A percentile compares a stretch with the other conserved stretches of the same genome.
phyloP scores from a whole-genome alignment of 1,140 invertebrate genomes.

The Uloborus diversus region DNA sequence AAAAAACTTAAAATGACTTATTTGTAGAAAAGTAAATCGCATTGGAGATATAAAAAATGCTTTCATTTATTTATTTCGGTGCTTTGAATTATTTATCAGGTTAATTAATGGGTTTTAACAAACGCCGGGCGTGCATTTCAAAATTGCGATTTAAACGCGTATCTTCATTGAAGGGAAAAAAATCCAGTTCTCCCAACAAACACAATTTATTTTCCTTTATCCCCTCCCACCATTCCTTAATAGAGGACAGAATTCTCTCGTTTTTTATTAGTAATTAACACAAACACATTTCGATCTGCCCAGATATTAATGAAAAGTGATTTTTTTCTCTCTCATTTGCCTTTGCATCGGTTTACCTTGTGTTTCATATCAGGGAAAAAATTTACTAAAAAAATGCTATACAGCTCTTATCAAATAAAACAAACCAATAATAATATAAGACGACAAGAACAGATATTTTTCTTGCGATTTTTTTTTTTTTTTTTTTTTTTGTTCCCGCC shows the following conservation, averaged over 20 bases:
- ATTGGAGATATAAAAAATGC: not conserved
- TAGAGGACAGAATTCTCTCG: slow-evolving; percentile 9
- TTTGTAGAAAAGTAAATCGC: slow-evolving; percentile 26
- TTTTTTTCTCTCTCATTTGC: not conserved
- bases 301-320: slow-evolving; percentile 36
- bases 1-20: not conserved
- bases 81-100: slow-evolving; percentile 24
- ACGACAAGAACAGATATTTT: slow-evolving; percentile 31
- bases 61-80: not conserved
- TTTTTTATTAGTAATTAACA: slow-evolving; percentile 54
- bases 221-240: not conserved
- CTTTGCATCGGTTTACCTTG: too few relatives aligned
- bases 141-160: slow-evolving; percentile 51
- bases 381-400: slow-evolving; percentile 5
- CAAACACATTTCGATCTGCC: slow-evolving; percentile 28
- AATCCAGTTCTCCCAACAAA: not conserved
- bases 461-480: too few relatives aligned
- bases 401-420: slow-evolving; percentile 52
- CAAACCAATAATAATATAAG: slow-evolving; percentile 54
- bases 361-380: too few relatives aligned
- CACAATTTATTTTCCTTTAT: not conserved
- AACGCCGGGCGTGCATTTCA: slow-evolving; percentile 30
- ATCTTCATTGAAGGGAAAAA: slow-evolving; percentile 17
- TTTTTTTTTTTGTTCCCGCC: too few relatives aligned
- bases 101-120: slow-evolving; percentile 48